Base-by-base conservation (phyloP, 2,113 vertebrate species). In the Chrysochloris asiatica region DNA sequence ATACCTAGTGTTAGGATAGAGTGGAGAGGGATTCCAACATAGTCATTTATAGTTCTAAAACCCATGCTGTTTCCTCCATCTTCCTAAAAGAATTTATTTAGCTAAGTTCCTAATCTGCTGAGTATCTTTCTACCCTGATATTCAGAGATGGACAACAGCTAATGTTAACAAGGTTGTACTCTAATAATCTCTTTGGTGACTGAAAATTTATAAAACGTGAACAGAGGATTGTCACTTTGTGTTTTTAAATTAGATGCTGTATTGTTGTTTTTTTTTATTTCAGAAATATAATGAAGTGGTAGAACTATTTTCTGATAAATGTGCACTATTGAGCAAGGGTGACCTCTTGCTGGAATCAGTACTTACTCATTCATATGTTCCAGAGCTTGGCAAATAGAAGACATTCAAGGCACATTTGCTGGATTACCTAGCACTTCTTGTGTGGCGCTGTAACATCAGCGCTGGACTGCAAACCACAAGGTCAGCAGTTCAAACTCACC, bases 311-410 rank as follows among this genome's bases (percentile, higher is more conserved):
- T 12, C 38, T 33, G 11, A 59, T 28, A 12, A n/a, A 47, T 4
- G 28, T 3, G 2, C 4, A 3, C 13, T 11, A 61, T 54, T 11
- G 56, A 14, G 36, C 33, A 33, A 28, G 47, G 83, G 6, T 8
- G 16, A 17, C 26, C 4, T 33, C 8, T 8, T 14, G 12, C 21
- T 33, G n/a, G 48, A 8, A 7, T 11, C 6, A 3, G 13, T 14
- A 9, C 19, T 10, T 1, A 56, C 12, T 67, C 8, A 3, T 1
- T 12, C 24, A 0, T 0, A 0, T 22, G 0, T 16, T 22, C 17
- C 54, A 56, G 54, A 2, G 54, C 19, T 56, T 56, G 54, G 8
- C 54, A 56, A 16, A 56, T 22, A 22, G 8, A 7, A 56, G 54
- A 3, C 54, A 12, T 22, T 56, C 54, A 56, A 56, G 17, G 24